Evolutionary conservation across 2,888 invertebrate species (phyloP), one percentile per base, ranked within the genome.

Genomic region (Eugnorisma glareosa): DNA sequence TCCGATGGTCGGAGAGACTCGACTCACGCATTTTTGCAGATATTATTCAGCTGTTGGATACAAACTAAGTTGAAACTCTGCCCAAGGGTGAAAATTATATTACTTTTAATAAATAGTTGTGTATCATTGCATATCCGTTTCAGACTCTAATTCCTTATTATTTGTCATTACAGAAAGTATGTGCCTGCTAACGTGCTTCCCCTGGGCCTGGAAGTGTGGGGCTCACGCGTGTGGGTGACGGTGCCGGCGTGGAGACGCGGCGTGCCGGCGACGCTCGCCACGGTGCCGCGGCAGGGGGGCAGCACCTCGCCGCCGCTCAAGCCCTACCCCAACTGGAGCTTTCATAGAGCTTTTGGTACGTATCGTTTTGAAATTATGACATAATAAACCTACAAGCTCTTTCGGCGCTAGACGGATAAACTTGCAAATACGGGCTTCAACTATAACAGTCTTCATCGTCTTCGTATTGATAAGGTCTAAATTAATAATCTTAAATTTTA

Each of bases 241-340:
- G 94, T 98, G 71, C 98, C 98, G 0, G 97, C 98, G 83, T 98
- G 98, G 98, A 97, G 97, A 73, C 94, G 96, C 48, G 98, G 98
- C 0, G 97, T 98, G 0, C 98, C 98, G 0, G 98, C 97, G 0
- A 98, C 98, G 0, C 93, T 98, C 61, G 97, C 98, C 0, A 98
- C 97, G 1, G 92, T 98, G 1, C 97, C 98, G 0, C 97, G 97
- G 75, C 94, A 96, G 1, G 97, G 98, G 0, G 97, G 95, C 8
- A 94, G 94, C 8, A 59, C 89, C 8, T 97, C 97, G 54, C 98
- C 98, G 0, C 95, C 96, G 15, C 94, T 98, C 28, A 96, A 93
- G 48, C 98, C 98, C 0, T 98, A 98, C 93, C 98, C 98, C 0
- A 97, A 97, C 88, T 98, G 98, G 98, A 95, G 94, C 18, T 98